These are phyloP conservation scores for Oryctes rhinoceros DNA, from an alignment of 1,140 invertebrate species.

Conservation along the genomic window DNA sequence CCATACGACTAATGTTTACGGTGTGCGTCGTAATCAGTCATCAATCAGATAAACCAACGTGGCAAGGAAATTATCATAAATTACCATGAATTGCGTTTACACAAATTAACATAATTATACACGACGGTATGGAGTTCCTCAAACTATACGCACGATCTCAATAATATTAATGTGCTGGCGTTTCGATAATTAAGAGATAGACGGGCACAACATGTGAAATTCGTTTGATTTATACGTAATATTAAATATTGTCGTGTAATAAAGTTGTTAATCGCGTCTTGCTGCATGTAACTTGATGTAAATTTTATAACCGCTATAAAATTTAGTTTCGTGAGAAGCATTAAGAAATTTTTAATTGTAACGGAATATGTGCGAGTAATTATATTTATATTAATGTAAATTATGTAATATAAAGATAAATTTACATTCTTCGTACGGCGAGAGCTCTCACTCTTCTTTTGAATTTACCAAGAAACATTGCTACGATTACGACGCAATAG, in stretches of 20 bases:
- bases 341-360: too few species aligned
- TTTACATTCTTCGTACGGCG: too few species aligned
- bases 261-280: not conserved
- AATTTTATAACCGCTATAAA: conserved; percentile 12
- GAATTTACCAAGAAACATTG: too few species aligned
- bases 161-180: conserved; percentile 18
- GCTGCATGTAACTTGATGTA: not conserved
- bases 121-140: not conserved
- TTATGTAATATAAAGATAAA: too few species aligned
- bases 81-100: conserved; percentile 33
- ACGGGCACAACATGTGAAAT: not conserved
- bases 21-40: conserved; percentile 17
- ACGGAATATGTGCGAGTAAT: too few species aligned
- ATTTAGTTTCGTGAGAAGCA: not conserved
- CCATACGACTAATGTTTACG: conserved; percentile 24
- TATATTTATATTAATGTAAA: too few species aligned
- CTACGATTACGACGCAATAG: too few species aligned
- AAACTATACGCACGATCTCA: conserved; percentile 8
- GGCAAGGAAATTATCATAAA: conserved; percentile 19
- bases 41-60: conserved; percentile 25
- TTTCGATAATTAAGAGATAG: conserved; percentile 14
- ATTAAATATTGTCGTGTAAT: not conserved
- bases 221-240: conserved; percentile 7
- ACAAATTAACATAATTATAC: conserved; percentile 38
- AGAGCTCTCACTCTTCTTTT: too few species aligned